phyloP scores from a whole-genome alignment of 2,113 vertebrate genomes.

The Lasiurus borealis region DNA sequence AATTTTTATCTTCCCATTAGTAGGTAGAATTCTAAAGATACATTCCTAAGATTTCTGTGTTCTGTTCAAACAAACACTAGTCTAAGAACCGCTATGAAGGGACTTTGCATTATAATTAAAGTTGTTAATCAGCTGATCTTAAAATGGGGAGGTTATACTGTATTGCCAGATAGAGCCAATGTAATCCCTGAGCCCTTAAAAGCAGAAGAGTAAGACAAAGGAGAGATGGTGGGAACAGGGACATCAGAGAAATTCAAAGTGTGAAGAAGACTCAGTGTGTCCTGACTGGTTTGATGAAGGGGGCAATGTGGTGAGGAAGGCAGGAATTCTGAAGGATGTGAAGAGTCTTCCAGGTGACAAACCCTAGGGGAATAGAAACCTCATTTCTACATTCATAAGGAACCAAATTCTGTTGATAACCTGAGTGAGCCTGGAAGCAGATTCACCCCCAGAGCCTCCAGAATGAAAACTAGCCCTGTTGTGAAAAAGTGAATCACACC shows the following conservation, averaged over 20 bases:
- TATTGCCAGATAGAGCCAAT: background rate
- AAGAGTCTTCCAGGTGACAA: background rate
- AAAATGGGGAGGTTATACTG: too few species aligned
- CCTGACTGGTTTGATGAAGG: background rate
- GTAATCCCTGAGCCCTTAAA: background rate
- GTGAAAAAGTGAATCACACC: background rate
- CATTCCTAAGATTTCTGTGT: background rate
- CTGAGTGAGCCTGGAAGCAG: background rate
- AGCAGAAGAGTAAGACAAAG: background rate
- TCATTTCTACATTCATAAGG: background rate
- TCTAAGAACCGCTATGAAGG: background rate
- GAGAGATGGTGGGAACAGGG: rapidly evolving
- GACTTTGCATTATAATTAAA: background rate
- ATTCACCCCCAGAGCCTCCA: background rate
- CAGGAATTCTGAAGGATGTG: background rate
- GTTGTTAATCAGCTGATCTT: background rate
- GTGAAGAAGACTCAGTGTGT: rapidly evolving
- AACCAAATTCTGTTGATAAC: background rate
- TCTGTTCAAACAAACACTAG: background rate
- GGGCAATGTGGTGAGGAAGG: background rate
- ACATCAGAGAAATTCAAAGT: background rate
- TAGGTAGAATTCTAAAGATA: background rate
- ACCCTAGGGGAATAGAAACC: background rate
- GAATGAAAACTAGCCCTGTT: background rate
- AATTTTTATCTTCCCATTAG: background rate